These are phyloP conservation scores for Aldabrachelys gigantea DNA, from an alignment of 2,113 vertebrate genomes.

Conservation along the genomic window DNA sequence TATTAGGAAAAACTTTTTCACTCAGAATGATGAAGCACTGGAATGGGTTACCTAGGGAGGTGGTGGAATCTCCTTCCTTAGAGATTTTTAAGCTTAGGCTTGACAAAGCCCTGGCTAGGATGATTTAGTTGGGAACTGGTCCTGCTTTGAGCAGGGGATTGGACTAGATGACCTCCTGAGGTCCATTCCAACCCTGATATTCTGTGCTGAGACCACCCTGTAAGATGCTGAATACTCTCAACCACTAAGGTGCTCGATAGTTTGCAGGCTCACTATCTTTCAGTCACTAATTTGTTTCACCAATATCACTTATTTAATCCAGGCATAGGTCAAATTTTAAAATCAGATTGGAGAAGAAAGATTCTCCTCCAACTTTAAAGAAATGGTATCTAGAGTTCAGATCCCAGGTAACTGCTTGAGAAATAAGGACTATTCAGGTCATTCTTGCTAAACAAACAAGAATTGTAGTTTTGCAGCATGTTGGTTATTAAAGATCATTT, in stretches of 20 bases:
- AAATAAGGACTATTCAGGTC: background rate
- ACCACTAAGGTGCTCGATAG: fast-evolving
- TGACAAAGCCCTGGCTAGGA: too few relatives aligned
- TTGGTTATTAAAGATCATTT: background rate
- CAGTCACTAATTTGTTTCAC: background rate
- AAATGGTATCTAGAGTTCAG: background rate
- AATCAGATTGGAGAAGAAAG: background rate
- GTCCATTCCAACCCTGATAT: too few relatives aligned
- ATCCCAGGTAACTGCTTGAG: background rate
- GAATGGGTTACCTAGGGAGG: too few relatives aligned
- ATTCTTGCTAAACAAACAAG: background rate
- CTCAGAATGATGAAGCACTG: too few relatives aligned
- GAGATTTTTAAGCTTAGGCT: too few relatives aligned
- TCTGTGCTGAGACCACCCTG: background rate
- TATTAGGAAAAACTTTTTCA: too few relatives aligned
- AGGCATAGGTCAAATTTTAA: background rate
- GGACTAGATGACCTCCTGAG: too few relatives aligned
- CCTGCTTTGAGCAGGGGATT: too few relatives aligned
- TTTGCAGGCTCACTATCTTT: background rate
- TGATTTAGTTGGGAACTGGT: too few relatives aligned
- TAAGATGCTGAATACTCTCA: background rate
- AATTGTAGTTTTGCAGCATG: background rate
- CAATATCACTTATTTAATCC: background rate
- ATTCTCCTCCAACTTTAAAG: background rate
- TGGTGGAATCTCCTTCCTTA: too few relatives aligned